Percentiles rank a stretch among this genome's conserved stretches.
phyloP scores from a whole-genome alignment of 2,113 vertebrate species.

The Pelvicachromis taeniatus region DNA sequence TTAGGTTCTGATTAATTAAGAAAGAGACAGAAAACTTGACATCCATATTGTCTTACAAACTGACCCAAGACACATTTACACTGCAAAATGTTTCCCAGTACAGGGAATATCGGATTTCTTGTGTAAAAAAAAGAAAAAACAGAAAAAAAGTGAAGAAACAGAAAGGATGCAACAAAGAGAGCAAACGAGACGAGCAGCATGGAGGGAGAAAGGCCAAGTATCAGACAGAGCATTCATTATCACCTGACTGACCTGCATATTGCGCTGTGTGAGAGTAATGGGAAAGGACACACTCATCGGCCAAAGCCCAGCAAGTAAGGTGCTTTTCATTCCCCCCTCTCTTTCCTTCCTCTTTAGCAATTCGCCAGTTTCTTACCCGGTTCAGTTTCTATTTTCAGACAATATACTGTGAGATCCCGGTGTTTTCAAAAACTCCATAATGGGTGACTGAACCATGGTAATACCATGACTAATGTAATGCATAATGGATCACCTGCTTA shows the following conservation, averaged over 20 bases:
- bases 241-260: conserved; percentile 59
- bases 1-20: conserved; percentile 1
- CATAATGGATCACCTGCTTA: background rate
- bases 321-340: conserved; percentile 31
- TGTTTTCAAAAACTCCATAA: conserved; percentile 10
- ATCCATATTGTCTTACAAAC: conserved; percentile 1
- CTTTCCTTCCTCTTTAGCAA: conserved; percentile 31
- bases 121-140: conserved; percentile 16
- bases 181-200: conserved; percentile 17
- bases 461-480: background rate
- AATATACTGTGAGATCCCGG: background rate
- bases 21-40: background rate
- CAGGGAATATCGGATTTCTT: background rate
- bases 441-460: background rate
- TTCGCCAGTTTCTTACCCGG: conserved; percentile 18
- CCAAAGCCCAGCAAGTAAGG: conserved; percentile 53
- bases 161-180: background rate
- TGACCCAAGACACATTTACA: background rate
- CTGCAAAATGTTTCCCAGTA: background rate
- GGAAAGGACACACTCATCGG: conserved; percentile 63
- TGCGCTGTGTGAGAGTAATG: conserved; percentile 65
- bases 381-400: conserved; percentile 28
- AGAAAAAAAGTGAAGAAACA: background rate
- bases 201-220: conserved; percentile 44
- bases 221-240: conserved; percentile 68